Conservation (phyloP, 1,140 invertebrate genomes). For the Rhynchophorus ferrugineus region DNA sequence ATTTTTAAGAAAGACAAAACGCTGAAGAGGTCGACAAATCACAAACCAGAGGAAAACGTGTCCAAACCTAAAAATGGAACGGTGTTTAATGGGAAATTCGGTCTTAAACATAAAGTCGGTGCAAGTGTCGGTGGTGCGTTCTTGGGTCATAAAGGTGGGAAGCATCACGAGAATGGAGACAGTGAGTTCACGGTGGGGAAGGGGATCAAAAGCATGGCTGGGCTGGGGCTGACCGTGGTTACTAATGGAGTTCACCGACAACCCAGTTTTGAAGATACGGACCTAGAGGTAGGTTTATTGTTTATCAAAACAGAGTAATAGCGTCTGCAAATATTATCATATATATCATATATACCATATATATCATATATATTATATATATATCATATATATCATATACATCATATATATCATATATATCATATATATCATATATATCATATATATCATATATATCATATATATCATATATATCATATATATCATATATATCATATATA, state of each 20-base stretch:
- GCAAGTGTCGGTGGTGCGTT: neutral
- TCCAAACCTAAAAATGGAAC: neutral
- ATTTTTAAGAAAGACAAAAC: slow-evolving; percentile 10
- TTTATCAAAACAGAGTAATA: too few relatives aligned
- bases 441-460: too few relatives aligned
- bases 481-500: too few relatives aligned
- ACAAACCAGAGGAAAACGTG: neutral
- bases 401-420: too few relatives aligned
- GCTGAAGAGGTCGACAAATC: neutral
- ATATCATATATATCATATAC: too few relatives aligned
- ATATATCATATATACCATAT: too few relatives aligned
- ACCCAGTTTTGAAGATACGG: slow-evolving; percentile 32
- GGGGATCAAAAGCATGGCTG: slow-evolving; percentile 15
- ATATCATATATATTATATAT: too few relatives aligned
- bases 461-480: too few relatives aligned
- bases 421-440: too few relatives aligned
- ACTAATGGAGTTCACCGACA: slow-evolving; percentile 16
- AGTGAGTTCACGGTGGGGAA: slow-evolving; percentile 14
- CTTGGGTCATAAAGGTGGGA: too few relatives aligned
- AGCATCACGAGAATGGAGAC: neutral
- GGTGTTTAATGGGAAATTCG: neutral
- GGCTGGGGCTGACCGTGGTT: slow-evolving; percentile 20
- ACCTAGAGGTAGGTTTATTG: slow-evolving; percentile 35
- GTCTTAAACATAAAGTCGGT: neutral
- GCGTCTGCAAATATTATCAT: too few relatives aligned